Base-by-base conservation (phyloP, 2,113 vertebrate species). In the Ptilorrhoa leucosticta region DNA sequence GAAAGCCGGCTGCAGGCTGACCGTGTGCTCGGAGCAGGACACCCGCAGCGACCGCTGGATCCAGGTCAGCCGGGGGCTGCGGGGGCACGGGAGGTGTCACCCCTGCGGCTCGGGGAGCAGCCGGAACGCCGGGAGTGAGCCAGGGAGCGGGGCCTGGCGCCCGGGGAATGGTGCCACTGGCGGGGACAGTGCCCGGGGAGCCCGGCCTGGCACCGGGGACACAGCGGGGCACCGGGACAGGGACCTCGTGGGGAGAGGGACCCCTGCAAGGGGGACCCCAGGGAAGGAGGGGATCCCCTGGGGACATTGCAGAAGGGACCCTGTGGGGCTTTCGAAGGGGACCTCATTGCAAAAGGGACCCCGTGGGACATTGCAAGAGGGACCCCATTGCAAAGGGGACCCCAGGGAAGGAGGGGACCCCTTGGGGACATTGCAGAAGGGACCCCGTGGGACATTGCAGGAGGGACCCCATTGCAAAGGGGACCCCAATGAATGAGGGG, bases 1-100 rank as follows among this genome's bases (percentile, higher is more conserved):
- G 10, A 97, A 94, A 26, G 97, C 97, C 60, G 97, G 96, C 19
- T 98, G 96, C 96, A 98, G 98, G 33, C 93, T 99, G 57, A 98
- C 96, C 15, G 42, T 98, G 82, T 99, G 98, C 77, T 63, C 97
- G 0, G 77, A 95, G 73, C 80, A 86, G 8, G 93, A 98, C 70
- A 98, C 99, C 70, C 96, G 98, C 51, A 98, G 98, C 1, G 99
- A 99, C 93, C 99, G 99, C 91, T 99, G 99, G 99, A 99, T 99
- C 91, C 99, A 99, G 98, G 99, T 99, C 89, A 42, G 22, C 87
- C 19, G 1, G 6, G 53, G 28, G 28, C 19, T 75, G 14, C 35
- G n/a, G 31, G 84, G 68, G 31, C 44, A 16, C 0, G 1, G 7
- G 20, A 35, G 27, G 51, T 23, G 53, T 14, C 40, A 18, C 19